phyloP scores from a whole-genome alignment of 2,113 vertebrate genomes.

The Xyrauchen texanus region DNA sequence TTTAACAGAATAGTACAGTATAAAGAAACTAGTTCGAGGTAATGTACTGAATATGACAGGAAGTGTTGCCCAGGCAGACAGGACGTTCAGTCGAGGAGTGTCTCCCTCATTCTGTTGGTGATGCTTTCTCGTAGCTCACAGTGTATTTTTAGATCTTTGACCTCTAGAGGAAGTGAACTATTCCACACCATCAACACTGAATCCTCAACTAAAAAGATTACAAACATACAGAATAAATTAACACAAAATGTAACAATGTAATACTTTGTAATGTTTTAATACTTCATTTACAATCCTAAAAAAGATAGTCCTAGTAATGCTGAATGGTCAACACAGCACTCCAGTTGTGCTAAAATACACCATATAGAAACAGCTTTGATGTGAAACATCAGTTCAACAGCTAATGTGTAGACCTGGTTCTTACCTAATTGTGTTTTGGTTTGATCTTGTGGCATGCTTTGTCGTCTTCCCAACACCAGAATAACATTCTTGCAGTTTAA shows the following conservation, averaged over 20 bases:
- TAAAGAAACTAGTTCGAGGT: too few relatives aligned
- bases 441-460: conserved; percentile 61
- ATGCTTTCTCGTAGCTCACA: conserved; percentile 83
- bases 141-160: conserved; percentile 87
- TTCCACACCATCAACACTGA: conserved; percentile 88
- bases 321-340: too few relatives aligned
- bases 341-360: too few relatives aligned
- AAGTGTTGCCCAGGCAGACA: conserved; percentile 3
- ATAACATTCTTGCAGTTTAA: conserved; percentile 82
- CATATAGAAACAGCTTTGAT: too few relatives aligned
- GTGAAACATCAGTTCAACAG: too few relatives aligned
- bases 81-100: conserved; percentile 70
- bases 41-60: neutral
- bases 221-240: neutral
- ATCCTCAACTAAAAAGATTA: conserved; percentile 73
- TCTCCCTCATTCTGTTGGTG: conserved; percentile 78
- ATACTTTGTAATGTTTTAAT: too few relatives aligned
- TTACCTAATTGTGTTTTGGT: conserved; percentile 75
- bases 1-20: too few relatives aligned
- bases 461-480: conserved; percentile 82
- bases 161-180: conserved; percentile 83
- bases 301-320: too few relatives aligned
- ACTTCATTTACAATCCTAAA: too few relatives aligned
- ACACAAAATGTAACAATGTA: too few relatives aligned
- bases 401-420: neutral